Evolutionary conservation across 1,140 invertebrate species (phyloP).

Genomic region (Drosophila prosaltans): DNA sequence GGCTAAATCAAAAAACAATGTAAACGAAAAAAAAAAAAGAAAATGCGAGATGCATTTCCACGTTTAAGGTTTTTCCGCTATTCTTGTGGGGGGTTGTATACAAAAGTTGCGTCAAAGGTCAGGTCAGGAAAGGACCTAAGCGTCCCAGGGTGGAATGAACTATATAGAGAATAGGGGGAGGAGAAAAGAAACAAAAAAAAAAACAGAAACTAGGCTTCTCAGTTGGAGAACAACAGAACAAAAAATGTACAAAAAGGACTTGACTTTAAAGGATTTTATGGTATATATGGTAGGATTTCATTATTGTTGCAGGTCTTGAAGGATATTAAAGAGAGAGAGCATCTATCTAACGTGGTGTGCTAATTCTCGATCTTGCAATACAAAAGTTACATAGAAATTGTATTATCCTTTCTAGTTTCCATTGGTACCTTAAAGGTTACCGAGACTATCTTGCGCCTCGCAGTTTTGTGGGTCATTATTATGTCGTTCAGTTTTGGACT

Average conservation of each 20-base stretch:
- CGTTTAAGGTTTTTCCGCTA: background rate
- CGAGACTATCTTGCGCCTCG: too few relatives aligned
- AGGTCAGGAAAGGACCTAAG: background rate
- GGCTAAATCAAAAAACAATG: constrained; percentile 6
- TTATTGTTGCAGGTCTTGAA: background rate
- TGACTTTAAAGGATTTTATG: constrained; percentile 6
- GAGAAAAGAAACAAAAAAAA: background rate
- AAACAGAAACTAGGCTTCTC: background rate
- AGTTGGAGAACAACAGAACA: background rate
- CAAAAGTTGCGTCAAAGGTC: constrained; percentile 16
- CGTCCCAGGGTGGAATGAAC: constrained; percentile 18
- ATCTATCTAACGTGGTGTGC: too few relatives aligned
- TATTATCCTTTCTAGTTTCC: too few relatives aligned
- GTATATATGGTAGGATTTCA: background rate
- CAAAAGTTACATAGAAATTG: too few relatives aligned
- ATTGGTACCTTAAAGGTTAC: too few relatives aligned
- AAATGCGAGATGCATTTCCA: constrained; percentile 6
- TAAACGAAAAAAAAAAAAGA: constrained; percentile 1
- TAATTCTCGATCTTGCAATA: too few relatives aligned
- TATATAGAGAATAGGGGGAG: background rate
- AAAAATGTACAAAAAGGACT: background rate
- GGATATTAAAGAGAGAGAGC: background rate
- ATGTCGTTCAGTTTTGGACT: too few relatives aligned
- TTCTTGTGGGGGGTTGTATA: constrained; percentile 12
- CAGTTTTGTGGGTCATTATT: too few relatives aligned